These are phyloP conservation scores for Trichogramma evanescens DNA, from an alignment of 2,888 invertebrate species.

Conservation along the genomic window DNA sequence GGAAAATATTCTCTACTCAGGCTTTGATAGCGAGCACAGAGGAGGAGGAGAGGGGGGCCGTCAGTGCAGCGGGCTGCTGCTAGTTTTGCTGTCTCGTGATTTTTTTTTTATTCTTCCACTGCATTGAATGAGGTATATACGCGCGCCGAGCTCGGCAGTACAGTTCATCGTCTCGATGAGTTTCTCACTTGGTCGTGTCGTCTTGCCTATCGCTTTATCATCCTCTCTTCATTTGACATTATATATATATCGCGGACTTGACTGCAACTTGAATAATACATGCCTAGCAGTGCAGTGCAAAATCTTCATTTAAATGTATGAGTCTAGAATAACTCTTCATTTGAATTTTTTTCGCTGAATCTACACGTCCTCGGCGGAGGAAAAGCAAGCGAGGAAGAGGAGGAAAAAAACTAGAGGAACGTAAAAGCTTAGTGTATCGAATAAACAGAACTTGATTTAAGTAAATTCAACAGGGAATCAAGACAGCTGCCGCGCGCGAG, in stretches of 20 bases:
- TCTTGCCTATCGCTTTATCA: not conserved
- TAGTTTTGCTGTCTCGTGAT: too few species aligned
- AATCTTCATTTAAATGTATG: too few species aligned
- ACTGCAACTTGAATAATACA: too few species aligned
- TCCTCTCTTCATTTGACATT: too few species aligned
- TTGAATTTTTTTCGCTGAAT: conserved; percentile 1
- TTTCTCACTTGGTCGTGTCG: conserved; percentile 7
- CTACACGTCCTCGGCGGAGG: not conserved
- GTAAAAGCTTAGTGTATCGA: conserved; percentile 10
- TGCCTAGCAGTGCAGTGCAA: too few species aligned
- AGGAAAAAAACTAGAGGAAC: not conserved
- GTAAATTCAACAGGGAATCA: conserved; percentile 6
- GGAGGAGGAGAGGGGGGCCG: too few species aligned
- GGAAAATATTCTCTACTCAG: conserved; percentile 15
- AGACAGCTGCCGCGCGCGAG: not conserved
- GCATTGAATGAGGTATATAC: too few species aligned
- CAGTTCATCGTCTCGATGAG: conserved; percentile 14
- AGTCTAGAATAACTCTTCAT: not conserved
- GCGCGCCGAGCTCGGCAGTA: too few species aligned
- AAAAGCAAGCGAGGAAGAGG: not conserved
- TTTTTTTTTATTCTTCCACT: too few species aligned
- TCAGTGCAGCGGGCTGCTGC: too few species aligned
- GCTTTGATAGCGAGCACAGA: conserved; percentile 8
- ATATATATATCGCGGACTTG: too few species aligned
- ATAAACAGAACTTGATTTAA: conserved; percentile 15